Evolutionary conservation across 2,888 invertebrate genomes (phyloP).

Genomic region (Girardia tigrina): DNA sequence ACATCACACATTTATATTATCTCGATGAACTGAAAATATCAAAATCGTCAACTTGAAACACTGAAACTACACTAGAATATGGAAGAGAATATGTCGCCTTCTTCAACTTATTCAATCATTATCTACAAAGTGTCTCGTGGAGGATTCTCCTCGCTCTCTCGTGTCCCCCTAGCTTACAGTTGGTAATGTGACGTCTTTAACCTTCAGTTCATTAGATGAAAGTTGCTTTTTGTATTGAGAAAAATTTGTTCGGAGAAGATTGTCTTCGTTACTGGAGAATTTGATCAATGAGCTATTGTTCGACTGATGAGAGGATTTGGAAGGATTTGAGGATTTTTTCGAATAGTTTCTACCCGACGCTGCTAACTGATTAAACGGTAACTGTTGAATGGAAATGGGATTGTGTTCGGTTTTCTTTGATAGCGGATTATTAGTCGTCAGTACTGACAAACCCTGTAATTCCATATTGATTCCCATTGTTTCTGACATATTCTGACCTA

Average conservation of each 20-base stretch:
- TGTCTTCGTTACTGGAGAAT: background rate
- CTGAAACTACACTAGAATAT: background rate
- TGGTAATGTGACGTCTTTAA: constrained; percentile 13
- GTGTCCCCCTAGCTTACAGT: too few relatives aligned
- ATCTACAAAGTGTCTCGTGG: background rate
- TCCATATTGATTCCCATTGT: background rate
- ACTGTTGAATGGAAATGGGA: constrained; percentile 8
- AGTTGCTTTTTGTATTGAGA: background rate
- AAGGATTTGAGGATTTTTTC: background rate
- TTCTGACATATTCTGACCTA: background rate
- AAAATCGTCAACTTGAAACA: background rate
- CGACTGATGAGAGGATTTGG: background rate
- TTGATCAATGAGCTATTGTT: constrained; percentile 9
- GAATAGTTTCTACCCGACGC: background rate
- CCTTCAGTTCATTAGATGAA: background rate
- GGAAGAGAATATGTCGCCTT: background rate
- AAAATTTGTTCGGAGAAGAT: background rate
- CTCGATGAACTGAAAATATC: background rate
- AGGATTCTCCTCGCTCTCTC: too few relatives aligned
- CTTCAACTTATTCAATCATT: background rate
- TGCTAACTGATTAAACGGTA: constrained; percentile 9
- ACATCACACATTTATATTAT: background rate
- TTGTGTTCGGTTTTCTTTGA: background rate
- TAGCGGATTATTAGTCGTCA: background rate
- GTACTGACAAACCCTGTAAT: background rate